Base-by-base conservation (phyloP, 2,888 invertebrate genomes). In the Drosophila cracens region DNA sequence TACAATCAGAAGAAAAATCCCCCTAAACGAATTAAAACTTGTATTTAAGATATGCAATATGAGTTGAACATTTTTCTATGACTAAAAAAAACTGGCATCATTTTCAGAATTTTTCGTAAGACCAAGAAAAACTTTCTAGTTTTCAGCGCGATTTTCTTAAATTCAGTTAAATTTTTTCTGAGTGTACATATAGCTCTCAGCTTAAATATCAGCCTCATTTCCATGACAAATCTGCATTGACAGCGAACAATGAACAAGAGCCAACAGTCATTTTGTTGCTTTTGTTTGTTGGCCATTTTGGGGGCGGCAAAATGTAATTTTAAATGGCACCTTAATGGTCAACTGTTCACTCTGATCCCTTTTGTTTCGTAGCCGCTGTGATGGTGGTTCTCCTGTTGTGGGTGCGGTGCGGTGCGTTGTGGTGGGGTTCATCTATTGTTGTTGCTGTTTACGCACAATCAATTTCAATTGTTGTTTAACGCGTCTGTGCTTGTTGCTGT, bases 191-290 rank as follows among this genome's bases (percentile, higher is more conserved):
- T 16, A 25, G 25, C 25, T 25, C 16, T 46, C n/a, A 16, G 46
- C 27, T 25, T 46, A 46, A 46, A 46, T 25, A 8, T 8, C 46
- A 16, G 18, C 10, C 51, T n/a, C 60, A 68, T 60, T 70, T 70
- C 57, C 52, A 52, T 62, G 71, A 57, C 69, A 77, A 77, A 80
- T 70, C 74, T 82, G 70, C 76, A 86, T 75, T 89, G 87, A 87
- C 87, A 89, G 81, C 81, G 88, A 82, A 36, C 34, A 10, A n/a
- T 10, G 40, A 7, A 81, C 76, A 65, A 63, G 53, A 40, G 56
- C 60, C 49, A 46, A 58, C 64, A 57, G 61, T 67, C 73, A 74
- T 68, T 70, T 81, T 83, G 73, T 86, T 74, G 56, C 57, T 5
- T 16, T 40, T 38, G 38, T 29, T 38, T n/a, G 46, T 8, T 21